phyloP scores from a whole-genome alignment of 2,113 vertebrate genomes.

The Campylomormyrus numenius region DNA sequence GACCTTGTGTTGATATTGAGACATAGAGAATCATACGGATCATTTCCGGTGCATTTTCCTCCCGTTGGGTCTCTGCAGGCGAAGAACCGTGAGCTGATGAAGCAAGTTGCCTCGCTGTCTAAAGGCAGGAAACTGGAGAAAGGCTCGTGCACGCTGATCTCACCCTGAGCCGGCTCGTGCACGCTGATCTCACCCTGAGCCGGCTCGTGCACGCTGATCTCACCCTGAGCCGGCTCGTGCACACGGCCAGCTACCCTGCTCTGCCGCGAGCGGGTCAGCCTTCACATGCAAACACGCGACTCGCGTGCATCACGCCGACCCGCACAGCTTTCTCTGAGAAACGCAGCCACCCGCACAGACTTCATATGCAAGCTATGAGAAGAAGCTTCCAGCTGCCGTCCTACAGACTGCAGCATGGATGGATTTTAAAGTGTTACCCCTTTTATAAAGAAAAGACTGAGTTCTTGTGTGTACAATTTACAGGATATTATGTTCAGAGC shows the following conservation, averaged over 20 bases:
- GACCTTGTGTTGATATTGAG: neutral
- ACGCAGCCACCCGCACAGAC: neutral
- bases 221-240: too few relatives aligned
- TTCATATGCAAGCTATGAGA: neutral
- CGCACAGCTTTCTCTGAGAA: neutral
- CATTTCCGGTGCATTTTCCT: neutral
- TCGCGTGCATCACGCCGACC: neutral
- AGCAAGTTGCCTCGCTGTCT: conserved; percentile 92
- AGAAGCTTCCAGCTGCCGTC: neutral
- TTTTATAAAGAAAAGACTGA: neutral
- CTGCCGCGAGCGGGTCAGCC: neutral
- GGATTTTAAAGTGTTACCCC: neutral
- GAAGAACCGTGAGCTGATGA: conserved; percentile 96
- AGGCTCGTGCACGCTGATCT: conserved; percentile 73
- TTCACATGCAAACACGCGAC: neutral
- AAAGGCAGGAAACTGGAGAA: conserved; percentile 98
- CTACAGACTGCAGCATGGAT: neutral
- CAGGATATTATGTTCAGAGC: neutral
- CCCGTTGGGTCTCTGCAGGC: conserved; percentile 54
- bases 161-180: conserved; percentile 63
- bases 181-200: conserved; percentile 53
- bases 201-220: neutral
- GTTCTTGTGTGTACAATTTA: neutral
- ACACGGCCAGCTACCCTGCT: neutral
- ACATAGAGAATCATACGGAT: neutral